These are phyloP conservation scores for Hyla sarda DNA, from an alignment of 2,113 vertebrate species.

Conservation along the genomic window DNA sequence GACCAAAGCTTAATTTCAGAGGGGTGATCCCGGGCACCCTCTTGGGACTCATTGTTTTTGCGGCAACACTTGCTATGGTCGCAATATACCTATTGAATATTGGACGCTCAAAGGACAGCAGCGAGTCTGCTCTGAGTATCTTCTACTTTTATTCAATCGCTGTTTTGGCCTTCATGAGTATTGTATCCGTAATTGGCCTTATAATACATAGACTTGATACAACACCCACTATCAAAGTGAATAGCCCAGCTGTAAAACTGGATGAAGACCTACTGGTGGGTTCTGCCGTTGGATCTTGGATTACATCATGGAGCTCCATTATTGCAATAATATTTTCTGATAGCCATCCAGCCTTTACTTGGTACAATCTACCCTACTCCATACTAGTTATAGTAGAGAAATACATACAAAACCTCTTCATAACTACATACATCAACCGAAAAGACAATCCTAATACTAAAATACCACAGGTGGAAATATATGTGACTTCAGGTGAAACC, in stretches of 20 bases:
- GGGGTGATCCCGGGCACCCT: constrained; percentile 73
- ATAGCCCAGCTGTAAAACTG: constrained; percentile 77
- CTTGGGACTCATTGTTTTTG: constrained; percentile 74
- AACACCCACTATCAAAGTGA: constrained; percentile 68
- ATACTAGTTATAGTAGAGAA: constrained; percentile 79
- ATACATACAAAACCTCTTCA: constrained; percentile 82
- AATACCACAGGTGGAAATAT: constrained; percentile 65
- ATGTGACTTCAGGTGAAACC: constrained; percentile 65
- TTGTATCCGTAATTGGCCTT: constrained; percentile 68
- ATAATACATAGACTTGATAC: constrained; percentile 73
- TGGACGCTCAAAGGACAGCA: constrained; percentile 66
- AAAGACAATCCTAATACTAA: constrained; percentile 61
- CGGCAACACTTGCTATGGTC: constrained; percentile 73
- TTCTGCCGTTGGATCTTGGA: constrained; percentile 78
- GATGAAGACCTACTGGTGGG: constrained; percentile 78
- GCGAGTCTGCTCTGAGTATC: constrained; percentile 74
- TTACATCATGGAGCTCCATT: constrained; percentile 82
- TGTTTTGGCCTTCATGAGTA: constrained; percentile 76
- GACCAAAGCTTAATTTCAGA: constrained; percentile 61
- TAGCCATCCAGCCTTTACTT: constrained; percentile 68
- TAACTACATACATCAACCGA: constrained; percentile 78
- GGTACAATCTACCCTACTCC: constrained; percentile 76
- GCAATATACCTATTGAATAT: constrained; percentile 76
- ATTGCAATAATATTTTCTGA: constrained; percentile 68
- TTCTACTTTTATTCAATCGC: constrained; percentile 79